Conservation (phyloP, 53 echinoderm and acorn worm genomes). For the Zoroaster sp. region DNA sequence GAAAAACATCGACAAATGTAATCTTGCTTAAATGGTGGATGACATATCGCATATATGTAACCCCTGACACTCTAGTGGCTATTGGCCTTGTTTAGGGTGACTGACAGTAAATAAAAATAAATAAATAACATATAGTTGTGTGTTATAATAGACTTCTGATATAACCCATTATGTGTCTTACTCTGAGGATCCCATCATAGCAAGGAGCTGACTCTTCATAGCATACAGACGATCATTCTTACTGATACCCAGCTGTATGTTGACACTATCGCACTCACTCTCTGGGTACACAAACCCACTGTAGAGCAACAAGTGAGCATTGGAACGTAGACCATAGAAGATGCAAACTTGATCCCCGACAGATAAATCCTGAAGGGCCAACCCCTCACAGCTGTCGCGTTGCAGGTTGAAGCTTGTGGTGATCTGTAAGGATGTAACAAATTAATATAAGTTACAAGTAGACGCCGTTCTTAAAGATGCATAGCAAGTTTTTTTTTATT, state of each 20-base stretch:
- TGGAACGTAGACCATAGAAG: slow-evolving; percentile 88
- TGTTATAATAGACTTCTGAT: not conserved
- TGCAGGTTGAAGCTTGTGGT: slow-evolving; percentile 84
- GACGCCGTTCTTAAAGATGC: too few relatives aligned
- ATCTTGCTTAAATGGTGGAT: too few relatives aligned
- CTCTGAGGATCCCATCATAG: slow-evolving; percentile 70
- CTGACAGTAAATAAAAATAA: too few relatives aligned
- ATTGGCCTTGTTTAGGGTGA: too few relatives aligned
- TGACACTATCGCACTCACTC: slow-evolving; percentile 76
- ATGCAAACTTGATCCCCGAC: slow-evolving; percentile 79
- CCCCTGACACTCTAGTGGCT: too few relatives aligned
- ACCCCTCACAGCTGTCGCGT: slow-evolving; percentile 66
- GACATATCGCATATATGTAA: too few relatives aligned
- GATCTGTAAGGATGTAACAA: slow-evolving; percentile 52
- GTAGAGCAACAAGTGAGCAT: slow-evolving; percentile 80
- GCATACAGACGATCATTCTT: slow-evolving; percentile 91
- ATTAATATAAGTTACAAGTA: too few relatives aligned
- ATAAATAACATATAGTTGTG: not conserved
- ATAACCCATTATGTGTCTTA: slow-evolving; percentile 38
- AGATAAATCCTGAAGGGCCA: slow-evolving; percentile 68
- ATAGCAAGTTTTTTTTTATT: too few relatives aligned
- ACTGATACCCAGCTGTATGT: slow-evolving; percentile 86
- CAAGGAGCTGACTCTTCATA: slow-evolving; percentile 83
- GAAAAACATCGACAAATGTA: too few relatives aligned
- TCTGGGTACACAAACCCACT: slow-evolving; percentile 90